A percentile compares a stretch with the other conserved stretches of the same genome.
These are phyloP conservation scores for Spongilla lacustris DNA, from an alignment of 37 sponge, comb jelly and placozoan species.

Conservation along the genomic window DNA sequence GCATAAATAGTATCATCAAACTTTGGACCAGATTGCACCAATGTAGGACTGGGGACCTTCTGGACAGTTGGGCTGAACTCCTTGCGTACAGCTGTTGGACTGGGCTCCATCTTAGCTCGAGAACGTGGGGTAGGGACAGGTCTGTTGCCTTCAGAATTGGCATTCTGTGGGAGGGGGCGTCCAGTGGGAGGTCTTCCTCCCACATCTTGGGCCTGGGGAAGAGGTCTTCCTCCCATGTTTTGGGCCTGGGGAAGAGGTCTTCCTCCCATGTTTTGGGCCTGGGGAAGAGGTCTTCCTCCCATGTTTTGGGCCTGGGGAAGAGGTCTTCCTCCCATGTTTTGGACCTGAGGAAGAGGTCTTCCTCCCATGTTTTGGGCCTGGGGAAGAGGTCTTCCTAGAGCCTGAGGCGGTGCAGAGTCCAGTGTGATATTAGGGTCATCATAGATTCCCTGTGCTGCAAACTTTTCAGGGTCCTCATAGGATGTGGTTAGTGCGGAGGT, in stretches of 20 bases:
- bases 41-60: neutral
- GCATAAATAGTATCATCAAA: conserved; percentile 58
- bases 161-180: neutral
- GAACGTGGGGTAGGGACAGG: neutral
- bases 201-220: too few relatives aligned
- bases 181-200: too few relatives aligned
- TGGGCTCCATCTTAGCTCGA: neutral
- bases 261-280: too few relatives aligned
- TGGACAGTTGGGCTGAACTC: neutral
- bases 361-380: too few relatives aligned
- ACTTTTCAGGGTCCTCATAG: conserved; percentile 18
- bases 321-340: too few relatives aligned
- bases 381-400: too few relatives aligned
- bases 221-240: too few relatives aligned
- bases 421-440: conserved; percentile 31
- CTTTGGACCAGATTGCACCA: conserved; percentile 6
- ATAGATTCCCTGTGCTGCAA: conserved; percentile 4
- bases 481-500: neutral
- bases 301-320: too few relatives aligned
- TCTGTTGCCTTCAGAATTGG: neutral
- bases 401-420: neutral
- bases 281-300: too few relatives aligned
- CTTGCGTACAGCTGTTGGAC: neutral
- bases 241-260: too few relatives aligned
- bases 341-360: too few relatives aligned